A percentile compares a stretch with the other conserved stretches of the same genome.
Evolutionary conservation across 2,888 invertebrate genomes (phyloP).

Genomic region (Yponomeuta sedellus): DNA sequence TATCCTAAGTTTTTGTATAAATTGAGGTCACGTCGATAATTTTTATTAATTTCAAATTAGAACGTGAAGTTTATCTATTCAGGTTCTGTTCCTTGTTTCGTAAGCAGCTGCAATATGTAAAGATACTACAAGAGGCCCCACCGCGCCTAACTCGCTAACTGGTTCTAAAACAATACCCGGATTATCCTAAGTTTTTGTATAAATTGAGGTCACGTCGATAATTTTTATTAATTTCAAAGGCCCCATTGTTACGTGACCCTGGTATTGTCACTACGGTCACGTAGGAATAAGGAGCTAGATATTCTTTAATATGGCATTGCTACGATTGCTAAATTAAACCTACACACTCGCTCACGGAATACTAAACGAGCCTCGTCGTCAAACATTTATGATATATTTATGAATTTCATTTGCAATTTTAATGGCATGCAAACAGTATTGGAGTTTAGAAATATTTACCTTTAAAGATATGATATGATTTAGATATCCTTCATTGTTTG

Average conservation of each 20-base stretch:
- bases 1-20: not conserved
- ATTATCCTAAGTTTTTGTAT: not conserved
- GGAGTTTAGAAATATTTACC: not conserved
- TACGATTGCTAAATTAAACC: constrained; percentile 12
- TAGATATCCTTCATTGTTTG: not conserved
- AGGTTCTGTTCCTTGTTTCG: constrained; percentile 43
- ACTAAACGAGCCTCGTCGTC: constrained; percentile 11
- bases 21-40: constrained; percentile 7
- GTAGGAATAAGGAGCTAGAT: not conserved
- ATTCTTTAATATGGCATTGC: constrained; percentile 6
- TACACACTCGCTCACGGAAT: constrained; percentile 6
- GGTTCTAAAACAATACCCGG: not conserved
- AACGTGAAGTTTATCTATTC: constrained; percentile 28
- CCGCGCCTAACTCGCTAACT: not conserved
- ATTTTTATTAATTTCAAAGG: not conserved
- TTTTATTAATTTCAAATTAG: constrained; percentile 2
- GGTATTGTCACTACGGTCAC: constrained; percentile 5
- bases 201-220: constrained; percentile 8
- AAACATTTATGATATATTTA: constrained; percentile 12
- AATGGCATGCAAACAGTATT: constrained; percentile 10
- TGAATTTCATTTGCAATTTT: constrained; percentile 11
- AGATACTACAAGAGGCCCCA: not conserved
- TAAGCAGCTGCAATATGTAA: constrained; percentile 27
- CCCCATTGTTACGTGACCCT: constrained; percentile 2
- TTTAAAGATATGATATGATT: constrained; percentile 1